phyloP scores from a whole-genome alignment of 2,888 invertebrate genomes.

The Myopa testacea region DNA sequence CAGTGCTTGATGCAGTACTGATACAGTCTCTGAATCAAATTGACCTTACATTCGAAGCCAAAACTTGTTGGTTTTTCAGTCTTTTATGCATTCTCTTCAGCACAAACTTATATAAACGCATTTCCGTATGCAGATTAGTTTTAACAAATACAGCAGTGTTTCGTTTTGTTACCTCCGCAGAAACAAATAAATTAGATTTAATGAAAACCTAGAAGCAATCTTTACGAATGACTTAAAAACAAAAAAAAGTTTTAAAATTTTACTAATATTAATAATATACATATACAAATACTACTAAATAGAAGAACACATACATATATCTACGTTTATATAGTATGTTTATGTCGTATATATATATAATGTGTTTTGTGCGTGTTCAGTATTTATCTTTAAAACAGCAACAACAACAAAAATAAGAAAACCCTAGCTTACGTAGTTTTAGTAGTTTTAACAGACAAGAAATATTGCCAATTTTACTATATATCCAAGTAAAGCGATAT shows the following conservation, averaged over 20 bases:
- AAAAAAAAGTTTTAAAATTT: slow-evolving; percentile 28
- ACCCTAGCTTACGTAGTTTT: slow-evolving; percentile 12
- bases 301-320: background rate
- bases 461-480: slow-evolving; percentile 27
- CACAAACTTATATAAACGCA: background rate
- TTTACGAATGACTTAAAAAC: slow-evolving; percentile 53
- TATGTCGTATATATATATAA: slow-evolving; percentile 16
- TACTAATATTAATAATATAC: slow-evolving; percentile 19
- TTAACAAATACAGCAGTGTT: background rate
- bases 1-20: too few species aligned
- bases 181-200: slow-evolving; percentile 8
- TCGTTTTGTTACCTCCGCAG: background rate
- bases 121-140: background rate
- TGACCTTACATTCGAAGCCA: too few species aligned
- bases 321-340: slow-evolving; percentile 11
- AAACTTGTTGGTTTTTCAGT: too few species aligned
- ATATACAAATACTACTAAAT: background rate
- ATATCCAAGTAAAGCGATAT: background rate
- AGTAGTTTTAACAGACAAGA: slow-evolving; percentile 9
- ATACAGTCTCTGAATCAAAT: too few species aligned
- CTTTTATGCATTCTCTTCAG: background rate
- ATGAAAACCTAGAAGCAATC: slow-evolving; percentile 63
- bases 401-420: slow-evolving; percentile 9
- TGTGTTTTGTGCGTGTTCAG: slow-evolving; percentile 32
- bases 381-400: slow-evolving; percentile 7